Percentiles rank a stretch among this genome's conserved stretches.
phyloP scores from a whole-genome alignment of 2,888 invertebrate species.

The Cephus sareptanus region DNA sequence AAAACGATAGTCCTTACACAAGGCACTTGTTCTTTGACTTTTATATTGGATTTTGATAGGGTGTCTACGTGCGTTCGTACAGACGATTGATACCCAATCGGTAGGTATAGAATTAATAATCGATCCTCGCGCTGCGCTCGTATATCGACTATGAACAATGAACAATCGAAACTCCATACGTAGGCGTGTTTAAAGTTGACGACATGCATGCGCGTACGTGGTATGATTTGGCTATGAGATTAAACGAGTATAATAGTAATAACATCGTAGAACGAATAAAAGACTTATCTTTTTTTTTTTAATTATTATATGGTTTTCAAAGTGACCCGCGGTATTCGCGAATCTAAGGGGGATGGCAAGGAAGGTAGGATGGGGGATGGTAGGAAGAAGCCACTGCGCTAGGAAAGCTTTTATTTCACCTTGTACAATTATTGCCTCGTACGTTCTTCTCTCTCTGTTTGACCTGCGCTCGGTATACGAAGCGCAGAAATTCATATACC shows the following conservation, averaged over 20 bases:
- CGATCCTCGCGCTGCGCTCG: not conserved
- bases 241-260: not conserved
- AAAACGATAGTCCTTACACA: not conserved
- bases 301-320: not conserved
- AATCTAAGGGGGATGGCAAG: not conserved
- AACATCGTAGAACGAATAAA: not conserved
- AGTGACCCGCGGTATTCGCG: not conserved
- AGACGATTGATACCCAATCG: not conserved
- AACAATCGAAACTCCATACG: not conserved
- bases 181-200: not conserved
- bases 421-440: conserved; percentile 47
- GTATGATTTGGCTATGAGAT: not conserved
- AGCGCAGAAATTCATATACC: not conserved
- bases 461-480: not conserved
- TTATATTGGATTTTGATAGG: not conserved
- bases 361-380: not conserved
- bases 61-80: not conserved
- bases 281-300: no score
- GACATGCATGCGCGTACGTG: not conserved
- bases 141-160: not conserved
- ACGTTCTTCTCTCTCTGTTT: conserved; percentile 46
- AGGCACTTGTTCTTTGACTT: not conserved
- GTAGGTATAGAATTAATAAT: not conserved
- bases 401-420: conserved; percentile 47
- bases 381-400: conserved; percentile 44